Conservation (phyloP, 2,888 invertebrate genomes). For the Dasysyrphus tricinctus region DNA sequence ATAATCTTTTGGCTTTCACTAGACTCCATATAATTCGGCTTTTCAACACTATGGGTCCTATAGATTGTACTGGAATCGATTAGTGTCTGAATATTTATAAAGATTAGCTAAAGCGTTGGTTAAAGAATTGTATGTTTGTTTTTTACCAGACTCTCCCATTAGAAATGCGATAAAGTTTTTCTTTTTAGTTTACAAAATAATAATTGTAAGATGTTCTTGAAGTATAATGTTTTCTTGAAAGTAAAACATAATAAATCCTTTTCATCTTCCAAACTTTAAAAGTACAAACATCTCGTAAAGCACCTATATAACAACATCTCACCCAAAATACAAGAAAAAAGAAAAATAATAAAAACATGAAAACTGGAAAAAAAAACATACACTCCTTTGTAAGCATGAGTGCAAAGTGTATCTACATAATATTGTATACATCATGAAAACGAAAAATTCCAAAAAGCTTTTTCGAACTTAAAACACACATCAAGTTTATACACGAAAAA, state of each 20-base stretch:
- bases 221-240: background rate
- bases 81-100: too few species aligned
- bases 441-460: slow-evolving; percentile 59
- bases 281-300: slow-evolving; percentile 69
- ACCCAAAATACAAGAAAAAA: background rate
- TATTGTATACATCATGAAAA: slow-evolving; percentile 33
- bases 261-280: slow-evolving; percentile 32
- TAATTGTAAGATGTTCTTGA: background rate
- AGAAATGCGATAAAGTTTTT: too few species aligned
- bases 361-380: slow-evolving; percentile 44
- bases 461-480: slow-evolving; percentile 68
- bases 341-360: slow-evolving; percentile 37
- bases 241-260: background rate
- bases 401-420: slow-evolving; percentile 44
- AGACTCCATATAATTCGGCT: too few species aligned
- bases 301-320: slow-evolving; percentile 26
- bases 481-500: slow-evolving; percentile 54
- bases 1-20: too few species aligned
- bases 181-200: too few species aligned
- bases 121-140: too few species aligned
- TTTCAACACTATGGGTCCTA: too few species aligned
- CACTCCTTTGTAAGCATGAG: slow-evolving; percentile 30
- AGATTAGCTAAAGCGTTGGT: too few species aligned
- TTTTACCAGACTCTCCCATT: too few species aligned
- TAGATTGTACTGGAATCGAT: too few species aligned